Base-by-base conservation (phyloP, 2,113 vertebrate species). In the Malurus elegans region DNA sequence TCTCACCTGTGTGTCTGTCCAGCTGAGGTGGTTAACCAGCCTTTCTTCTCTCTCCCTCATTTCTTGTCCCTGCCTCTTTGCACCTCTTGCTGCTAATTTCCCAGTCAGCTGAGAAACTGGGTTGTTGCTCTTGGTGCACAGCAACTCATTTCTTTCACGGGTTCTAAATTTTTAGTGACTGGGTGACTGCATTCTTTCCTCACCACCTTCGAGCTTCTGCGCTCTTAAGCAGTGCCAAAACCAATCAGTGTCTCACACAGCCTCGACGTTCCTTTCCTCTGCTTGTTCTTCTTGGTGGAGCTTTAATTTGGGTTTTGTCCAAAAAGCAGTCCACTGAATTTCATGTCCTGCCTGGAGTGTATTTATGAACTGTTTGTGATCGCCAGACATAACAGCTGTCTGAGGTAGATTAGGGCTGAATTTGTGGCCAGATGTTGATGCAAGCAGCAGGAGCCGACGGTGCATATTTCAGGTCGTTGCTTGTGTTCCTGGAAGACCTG, bases 381-480 rank as follows among this genome's bases (percentile, higher is more conserved):
- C 5, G 76, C 88, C 94, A 97, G 96, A 97, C 79, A 78, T 93
- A 94, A 92, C 91, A 93, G 73, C 91, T 87, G 76, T 85, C 94
- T 90, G 95, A 97, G 83, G 74, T 29, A 74, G 86, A 91, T 79
- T 51, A 89, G 61, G 51, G 65, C n/a, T 89, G 86, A 62, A 86
- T 88, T 92, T 80, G 40, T 67, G 61, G 84, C 64, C 88, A 95
- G 91, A 91, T 89, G 86, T 92, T 87, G 88, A 88, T 2, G 4
- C 36, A 86, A 94, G 76, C 88, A 51, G 64, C 3, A 5, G 91
- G 86, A 91, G 75, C 64, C 0, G 0, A 56, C 0, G 0, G 45
- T 76, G 82, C 8, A 2, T 29, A 11, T 65, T 89, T 90, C 6
- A 7, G 48, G 44, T 90, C 18, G 0, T 23, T 44, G 51, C 53